Percentiles rank a stretch among this genome's conserved stretches.
Conservation (phyloP, 2,888 invertebrate species). For the Amphipyra berbera region DNA sequence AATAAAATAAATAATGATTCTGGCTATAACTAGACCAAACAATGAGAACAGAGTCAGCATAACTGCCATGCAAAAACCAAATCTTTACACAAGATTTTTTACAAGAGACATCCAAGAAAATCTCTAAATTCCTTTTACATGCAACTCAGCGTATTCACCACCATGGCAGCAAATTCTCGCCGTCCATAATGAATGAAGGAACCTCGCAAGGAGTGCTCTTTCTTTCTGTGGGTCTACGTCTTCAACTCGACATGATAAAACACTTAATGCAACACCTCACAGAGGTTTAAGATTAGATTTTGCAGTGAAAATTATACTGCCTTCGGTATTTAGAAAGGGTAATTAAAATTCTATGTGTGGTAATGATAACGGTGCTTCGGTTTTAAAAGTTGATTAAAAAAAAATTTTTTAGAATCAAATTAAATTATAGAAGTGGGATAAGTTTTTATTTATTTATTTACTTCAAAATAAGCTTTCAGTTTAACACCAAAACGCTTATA, state of each 20-base stretch:
- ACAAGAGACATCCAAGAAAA: conserved; percentile 25
- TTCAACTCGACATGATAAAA: conserved; percentile 51
- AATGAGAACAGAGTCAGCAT: not conserved
- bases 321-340: not conserved
- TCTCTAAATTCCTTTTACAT: conserved; percentile 41
- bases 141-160: conserved; percentile 43
- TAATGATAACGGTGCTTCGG: not conserved
- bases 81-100: conserved; percentile 5
- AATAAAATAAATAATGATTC: no score
- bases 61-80: not conserved
- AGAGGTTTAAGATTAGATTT: conserved; percentile 30
- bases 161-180: conserved; percentile 17
- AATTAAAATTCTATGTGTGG: not conserved
- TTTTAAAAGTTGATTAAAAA: not conserved
- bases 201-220: conserved; percentile 34
- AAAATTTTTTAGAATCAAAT: no score
- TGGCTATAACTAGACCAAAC: no score
- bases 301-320: conserved; percentile 4
- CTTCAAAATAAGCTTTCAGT: no score
- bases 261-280: conserved; percentile 50
- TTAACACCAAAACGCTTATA: no score
- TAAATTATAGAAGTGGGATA: no score
- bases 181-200: conserved; percentile 52
- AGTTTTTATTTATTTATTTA: no score
- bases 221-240: conserved; percentile 49